These are phyloP conservation scores for Crambe crambe DNA, from an alignment of 37 sponge, comb jelly and placozoan species.

Conservation along the genomic window DNA sequence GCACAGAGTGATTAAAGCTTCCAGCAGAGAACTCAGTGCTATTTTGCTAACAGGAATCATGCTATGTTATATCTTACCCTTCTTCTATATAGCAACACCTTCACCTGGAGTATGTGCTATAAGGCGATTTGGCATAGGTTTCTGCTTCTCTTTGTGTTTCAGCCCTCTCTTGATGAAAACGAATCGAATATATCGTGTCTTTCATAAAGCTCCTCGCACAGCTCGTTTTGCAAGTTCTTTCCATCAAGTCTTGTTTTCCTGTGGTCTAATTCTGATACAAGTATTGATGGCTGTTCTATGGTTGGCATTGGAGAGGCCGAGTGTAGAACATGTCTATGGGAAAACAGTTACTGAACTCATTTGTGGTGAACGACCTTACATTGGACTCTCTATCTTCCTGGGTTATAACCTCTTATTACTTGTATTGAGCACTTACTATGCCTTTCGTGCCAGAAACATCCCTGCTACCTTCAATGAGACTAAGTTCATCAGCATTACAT, in stretches of 20 bases:
- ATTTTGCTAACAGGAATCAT: slow-evolving; percentile 53
- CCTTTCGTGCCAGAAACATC: slow-evolving; percentile 56
- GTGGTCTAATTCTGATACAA: slow-evolving; percentile 41
- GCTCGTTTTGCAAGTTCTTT: slow-evolving; percentile 21
- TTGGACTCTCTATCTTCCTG: slow-evolving; percentile 13
- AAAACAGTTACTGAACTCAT: slow-evolving; percentile 15
- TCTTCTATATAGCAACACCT: slow-evolving; percentile 53
- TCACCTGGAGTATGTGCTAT: slow-evolving; percentile 46
- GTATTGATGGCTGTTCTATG: slow-evolving; percentile 38
- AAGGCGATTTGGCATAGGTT: slow-evolving; percentile 40
- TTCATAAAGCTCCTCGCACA: slow-evolving; percentile 21
- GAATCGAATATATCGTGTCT: slow-evolving; percentile 65
- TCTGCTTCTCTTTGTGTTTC: slow-evolving; percentile 57
- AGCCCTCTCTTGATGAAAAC: slow-evolving; percentile 68
- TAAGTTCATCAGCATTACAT: slow-evolving; percentile 54
- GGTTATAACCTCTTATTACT: slow-evolving; percentile 49
- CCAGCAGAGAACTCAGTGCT: slow-evolving; percentile 75
- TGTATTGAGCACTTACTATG: slow-evolving; percentile 55
- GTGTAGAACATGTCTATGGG: neutral
- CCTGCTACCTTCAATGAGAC: slow-evolving; percentile 75
- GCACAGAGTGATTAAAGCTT: slow-evolving; percentile 51
- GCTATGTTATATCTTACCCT: slow-evolving; percentile 51
- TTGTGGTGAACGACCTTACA: slow-evolving; percentile 33
- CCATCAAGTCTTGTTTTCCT: slow-evolving; percentile 54
- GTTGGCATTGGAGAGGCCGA: slow-evolving; percentile 21